Evolutionary conservation across 1,140 invertebrate species (phyloP), one percentile per base, ranked within the genome.

Genomic region (Hypothenemus hampei): DNA sequence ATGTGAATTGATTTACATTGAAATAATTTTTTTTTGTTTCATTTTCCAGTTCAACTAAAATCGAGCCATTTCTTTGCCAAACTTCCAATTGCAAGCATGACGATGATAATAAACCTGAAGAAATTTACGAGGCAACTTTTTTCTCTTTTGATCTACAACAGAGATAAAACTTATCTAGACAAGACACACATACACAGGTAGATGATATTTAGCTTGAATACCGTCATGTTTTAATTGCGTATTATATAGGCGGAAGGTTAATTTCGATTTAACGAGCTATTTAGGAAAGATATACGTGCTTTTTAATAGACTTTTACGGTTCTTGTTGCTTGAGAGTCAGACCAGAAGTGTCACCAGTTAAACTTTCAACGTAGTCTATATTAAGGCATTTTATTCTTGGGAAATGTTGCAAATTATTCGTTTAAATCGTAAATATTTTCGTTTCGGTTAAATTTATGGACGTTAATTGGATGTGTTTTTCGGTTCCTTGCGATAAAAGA

Each of bases 251-350:
- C 18, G 29, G 26, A 31, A 33, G 13, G 18, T 47, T 47, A 47
- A 47, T 47, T 33, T 47, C 43, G 43, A 45, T 45, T 47, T 47
- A 47, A 47, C 45, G 45, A 47, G 45, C 26, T 47, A 47, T 24
- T 47, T 47, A 47, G 31, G 29, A 47, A 47, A 31, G 45, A 47
- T 33, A 47, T 47, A 24, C 45, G 10, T 31, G 16, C 10, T 31
- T 47, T 47, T 47, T 47, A 47, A 47, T 47, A 47, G 45, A 47
- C 45, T 47, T 47, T 47, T 47, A 47, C 22, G 29, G 26, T 20
- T 35, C 45, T 33, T 24, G 45, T 47, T 33, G 26, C n/a, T n/a
- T 20, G 24, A 20, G 45, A 33, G 45, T 23, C 26, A 47, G 45
- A 18, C 45, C 45, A 33, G 45, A 47, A 20, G 8, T 47, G 45